A percentile compares a stretch with the other conserved stretches of the same genome.
phyloP scores from a whole-genome alignment of 2,797 vertebrate species.

The Champsocephalus gunnari region DNA sequence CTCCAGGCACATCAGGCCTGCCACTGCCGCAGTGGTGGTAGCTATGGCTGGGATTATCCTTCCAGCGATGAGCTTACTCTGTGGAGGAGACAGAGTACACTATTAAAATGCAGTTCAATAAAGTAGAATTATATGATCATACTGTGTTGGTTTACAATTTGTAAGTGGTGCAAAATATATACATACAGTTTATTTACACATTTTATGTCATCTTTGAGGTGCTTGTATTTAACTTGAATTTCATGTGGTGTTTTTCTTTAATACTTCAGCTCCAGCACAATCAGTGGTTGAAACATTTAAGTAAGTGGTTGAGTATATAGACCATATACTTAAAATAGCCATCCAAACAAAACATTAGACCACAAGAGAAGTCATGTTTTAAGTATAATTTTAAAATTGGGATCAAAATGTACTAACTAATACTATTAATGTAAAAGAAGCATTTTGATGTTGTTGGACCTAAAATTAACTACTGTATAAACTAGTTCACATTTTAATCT shows the following conservation, averaged over 20 bases:
- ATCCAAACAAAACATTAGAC: background rate
- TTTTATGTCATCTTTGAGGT: background rate
- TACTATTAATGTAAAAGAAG: background rate
- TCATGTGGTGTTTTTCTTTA: background rate
- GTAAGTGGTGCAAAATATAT: background rate
- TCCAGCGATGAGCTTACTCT: constrained; percentile 90
- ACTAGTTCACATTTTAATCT: background rate
- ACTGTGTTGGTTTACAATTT: background rate
- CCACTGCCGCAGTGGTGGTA: constrained; percentile 89
- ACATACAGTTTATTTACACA: background rate
- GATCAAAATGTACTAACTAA: background rate
- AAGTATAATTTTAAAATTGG: background rate
- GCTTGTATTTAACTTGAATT: background rate
- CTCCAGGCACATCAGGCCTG: constrained; percentile 90
- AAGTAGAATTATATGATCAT: background rate
- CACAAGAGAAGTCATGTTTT: no score
- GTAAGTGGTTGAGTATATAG: no score
- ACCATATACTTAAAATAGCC: background rate
- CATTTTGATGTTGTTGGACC: background rate
- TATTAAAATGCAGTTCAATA: background rate
- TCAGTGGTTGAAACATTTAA: background rate
- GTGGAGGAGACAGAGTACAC: constrained; percentile 24
- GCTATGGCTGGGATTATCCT: constrained; percentile 91
- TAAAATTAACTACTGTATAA: background rate
- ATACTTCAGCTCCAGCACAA: background rate